These are phyloP conservation scores for Colinus virginianus DNA, from an alignment of 2,113 vertebrate genomes.

Conservation along the genomic window DNA sequence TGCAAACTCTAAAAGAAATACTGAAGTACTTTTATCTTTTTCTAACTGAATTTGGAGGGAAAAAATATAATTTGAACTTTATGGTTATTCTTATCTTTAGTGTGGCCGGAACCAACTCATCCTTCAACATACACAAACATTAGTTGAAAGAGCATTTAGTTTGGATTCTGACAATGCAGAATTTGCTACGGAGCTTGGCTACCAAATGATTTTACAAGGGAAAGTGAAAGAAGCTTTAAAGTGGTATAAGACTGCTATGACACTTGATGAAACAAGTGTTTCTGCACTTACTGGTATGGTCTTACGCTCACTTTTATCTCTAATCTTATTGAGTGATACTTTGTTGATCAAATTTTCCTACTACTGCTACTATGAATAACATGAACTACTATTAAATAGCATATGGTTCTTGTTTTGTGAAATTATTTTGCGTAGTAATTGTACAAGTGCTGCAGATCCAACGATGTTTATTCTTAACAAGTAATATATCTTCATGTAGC, in stretches of 20 bases:
- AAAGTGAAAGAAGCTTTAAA: slow-evolving; percentile 88
- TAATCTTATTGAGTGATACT: background rate
- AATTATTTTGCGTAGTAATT: background rate
- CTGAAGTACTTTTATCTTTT: background rate
- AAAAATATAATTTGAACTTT: background rate
- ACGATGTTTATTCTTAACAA: background rate
- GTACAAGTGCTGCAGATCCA: too few species aligned
- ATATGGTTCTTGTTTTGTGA: background rate
- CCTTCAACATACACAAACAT: slow-evolving; percentile 86
- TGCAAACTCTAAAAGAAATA: background rate
- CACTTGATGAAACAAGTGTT: slow-evolving; percentile 89
- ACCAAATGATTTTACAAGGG: slow-evolving; percentile 91
- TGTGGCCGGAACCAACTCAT: slow-evolving; percentile 91
- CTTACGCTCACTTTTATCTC: background rate
- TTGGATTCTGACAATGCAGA: slow-evolving; percentile 83
- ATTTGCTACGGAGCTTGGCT: slow-evolving; percentile 93
- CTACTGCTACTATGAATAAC: background rate
- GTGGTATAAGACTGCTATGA: slow-evolving; percentile 92
- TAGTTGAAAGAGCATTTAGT: slow-evolving; percentile 88
- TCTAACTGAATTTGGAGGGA: background rate
- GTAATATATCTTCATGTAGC: background rate
- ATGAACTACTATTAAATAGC: background rate
- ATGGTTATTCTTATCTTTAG: slow-evolving; percentile 72
- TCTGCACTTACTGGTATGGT: slow-evolving; percentile 87
- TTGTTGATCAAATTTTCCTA: background rate